These are phyloP conservation scores for Caenorhabditis wallacei DNA, from an alignment of 2,888 invertebrate species.

Conservation along the genomic window DNA sequence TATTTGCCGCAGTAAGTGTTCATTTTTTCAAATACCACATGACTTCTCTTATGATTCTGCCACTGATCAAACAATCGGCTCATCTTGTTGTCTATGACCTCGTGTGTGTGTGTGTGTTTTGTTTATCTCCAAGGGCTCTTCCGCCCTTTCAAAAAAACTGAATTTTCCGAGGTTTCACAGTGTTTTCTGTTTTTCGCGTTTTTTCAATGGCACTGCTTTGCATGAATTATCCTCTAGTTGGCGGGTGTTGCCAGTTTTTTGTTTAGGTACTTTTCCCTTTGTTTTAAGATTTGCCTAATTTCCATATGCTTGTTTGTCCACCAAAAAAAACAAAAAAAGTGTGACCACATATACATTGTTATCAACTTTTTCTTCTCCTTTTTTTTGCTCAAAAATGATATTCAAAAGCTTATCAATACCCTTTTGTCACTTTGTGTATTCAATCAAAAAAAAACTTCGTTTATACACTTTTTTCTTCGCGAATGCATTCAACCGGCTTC, in stretches of 20 bases:
- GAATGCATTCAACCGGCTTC: not conserved
- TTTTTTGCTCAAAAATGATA: no score
- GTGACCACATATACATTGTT: no score
- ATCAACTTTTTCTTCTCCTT: not conserved
- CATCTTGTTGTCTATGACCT: constrained; percentile 40
- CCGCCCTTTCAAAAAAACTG: not conserved
- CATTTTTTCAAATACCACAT: constrained; percentile 25
- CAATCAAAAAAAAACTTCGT: not conserved
- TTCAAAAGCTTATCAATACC: not conserved
- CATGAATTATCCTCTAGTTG: constrained; percentile 33
- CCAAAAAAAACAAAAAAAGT: no score
- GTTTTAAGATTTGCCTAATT: not conserved
- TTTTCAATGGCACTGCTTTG: constrained; percentile 31
- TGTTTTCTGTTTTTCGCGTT: not conserved
- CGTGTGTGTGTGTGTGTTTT: constrained; percentile 43
- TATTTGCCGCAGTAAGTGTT: constrained; percentile 58
- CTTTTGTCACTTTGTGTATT: not conserved
- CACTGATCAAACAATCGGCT: constrained; percentile 54
- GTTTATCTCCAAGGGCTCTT: constrained; percentile 40
- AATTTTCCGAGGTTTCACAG: not conserved
- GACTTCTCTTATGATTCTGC: constrained; percentile 46
- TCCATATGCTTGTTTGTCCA: not conserved
- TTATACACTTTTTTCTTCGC: not conserved
- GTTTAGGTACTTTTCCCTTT: not conserved
- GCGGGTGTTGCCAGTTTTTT: not conserved